phyloP scores from a whole-genome alignment of 2,888 invertebrate genomes.

The Eristalis arbustorum region DNA sequence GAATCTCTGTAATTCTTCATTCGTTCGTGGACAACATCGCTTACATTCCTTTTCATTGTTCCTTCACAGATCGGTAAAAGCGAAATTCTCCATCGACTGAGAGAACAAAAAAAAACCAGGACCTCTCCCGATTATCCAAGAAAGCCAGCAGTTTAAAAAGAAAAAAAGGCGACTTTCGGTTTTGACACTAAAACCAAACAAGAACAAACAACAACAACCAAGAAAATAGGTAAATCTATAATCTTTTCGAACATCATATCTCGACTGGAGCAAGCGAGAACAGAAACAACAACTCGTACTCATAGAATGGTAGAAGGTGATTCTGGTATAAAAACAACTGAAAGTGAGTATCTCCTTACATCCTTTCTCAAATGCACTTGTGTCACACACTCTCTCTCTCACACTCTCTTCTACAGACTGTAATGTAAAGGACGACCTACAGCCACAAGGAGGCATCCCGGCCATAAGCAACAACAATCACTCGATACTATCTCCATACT shows the following conservation, averaged over 20 bases:
- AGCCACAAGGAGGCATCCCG: conserved; percentile 90
- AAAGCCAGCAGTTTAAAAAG: not conserved
- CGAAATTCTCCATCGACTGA: conserved; percentile 31
- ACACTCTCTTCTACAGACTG: conserved; percentile 83
- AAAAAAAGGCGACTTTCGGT: not conserved
- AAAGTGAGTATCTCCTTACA: conserved; percentile 82
- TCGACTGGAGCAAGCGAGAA: conserved; percentile 74
- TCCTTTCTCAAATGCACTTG: no score
- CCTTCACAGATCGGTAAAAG: conserved; percentile 75
- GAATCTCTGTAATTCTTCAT: not conserved
- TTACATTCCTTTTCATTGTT: conserved; percentile 7
- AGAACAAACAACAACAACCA: no score
- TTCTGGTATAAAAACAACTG: conserved; percentile 88
- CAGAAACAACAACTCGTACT: conserved; percentile 81
- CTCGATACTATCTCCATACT: conserved; percentile 77
- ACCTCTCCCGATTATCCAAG: not conserved
- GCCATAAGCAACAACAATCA: conserved; percentile 81
- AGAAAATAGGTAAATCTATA: conserved; percentile 28
- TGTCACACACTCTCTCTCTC: not conserved
- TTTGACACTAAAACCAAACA: not conserved
- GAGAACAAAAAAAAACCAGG: no score
- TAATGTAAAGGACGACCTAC: conserved; percentile 93
- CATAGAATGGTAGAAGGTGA: conserved; percentile 96
- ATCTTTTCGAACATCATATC: conserved; percentile 29
- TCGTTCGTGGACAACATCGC: not conserved